phyloP scores from a whole-genome alignment of 2,113 vertebrate genomes.

The Parus major region DNA sequence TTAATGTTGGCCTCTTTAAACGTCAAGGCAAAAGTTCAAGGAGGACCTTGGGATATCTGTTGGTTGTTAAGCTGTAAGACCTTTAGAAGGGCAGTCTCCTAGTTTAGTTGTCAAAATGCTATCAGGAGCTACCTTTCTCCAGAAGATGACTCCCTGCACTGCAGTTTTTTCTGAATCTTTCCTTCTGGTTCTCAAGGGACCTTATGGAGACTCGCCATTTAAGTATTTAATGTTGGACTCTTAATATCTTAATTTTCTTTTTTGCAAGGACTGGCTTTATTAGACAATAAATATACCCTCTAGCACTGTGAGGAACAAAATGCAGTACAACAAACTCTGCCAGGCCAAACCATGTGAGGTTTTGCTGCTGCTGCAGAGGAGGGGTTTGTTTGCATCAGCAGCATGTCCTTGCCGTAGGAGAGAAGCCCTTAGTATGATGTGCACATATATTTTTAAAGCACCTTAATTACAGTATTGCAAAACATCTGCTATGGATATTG shows the following conservation, averaged over 20 bases:
- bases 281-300: neutral
- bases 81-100: neutral
- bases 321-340: neutral
- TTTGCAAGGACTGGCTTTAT: neutral
- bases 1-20: neutral
- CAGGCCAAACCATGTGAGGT: neutral
- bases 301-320: neutral
- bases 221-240: neutral
- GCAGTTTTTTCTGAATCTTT: neutral
- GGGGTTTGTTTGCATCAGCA: neutral
- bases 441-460: neutral
- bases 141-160: neutral
- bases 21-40: neutral
- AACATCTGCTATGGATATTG: conserved; percentile 2
- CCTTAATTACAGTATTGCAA: conserved; percentile 10
- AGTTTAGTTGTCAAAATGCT: neutral
- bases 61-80: neutral
- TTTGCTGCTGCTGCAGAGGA: neutral
- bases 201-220: neutral
- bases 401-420: neutral
- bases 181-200: neutral
- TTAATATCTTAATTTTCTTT: neutral
- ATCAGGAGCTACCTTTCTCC: neutral
- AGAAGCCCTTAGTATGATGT: neutral
- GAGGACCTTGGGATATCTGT: neutral